Evolutionary conservation across 2,888 invertebrate species (phyloP).

Genomic region (Hemicrepidius hirtus): DNA sequence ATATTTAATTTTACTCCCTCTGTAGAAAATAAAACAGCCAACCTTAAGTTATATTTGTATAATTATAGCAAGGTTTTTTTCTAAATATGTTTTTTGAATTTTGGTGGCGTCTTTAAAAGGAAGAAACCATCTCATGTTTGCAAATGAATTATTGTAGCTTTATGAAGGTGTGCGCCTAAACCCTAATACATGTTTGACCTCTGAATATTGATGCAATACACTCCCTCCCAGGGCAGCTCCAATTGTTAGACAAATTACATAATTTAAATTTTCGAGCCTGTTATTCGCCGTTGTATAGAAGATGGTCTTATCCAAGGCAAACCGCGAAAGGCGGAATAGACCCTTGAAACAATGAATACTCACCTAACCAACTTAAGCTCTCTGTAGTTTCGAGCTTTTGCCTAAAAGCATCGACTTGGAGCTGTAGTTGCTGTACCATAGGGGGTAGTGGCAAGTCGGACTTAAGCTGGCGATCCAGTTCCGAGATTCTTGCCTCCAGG

Average conservation of each 20-base stretch:
- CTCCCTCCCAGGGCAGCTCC: not conserved
- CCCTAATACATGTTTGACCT: not conserved
- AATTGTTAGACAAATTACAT: constrained; percentile 2
- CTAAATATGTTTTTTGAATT: no score
- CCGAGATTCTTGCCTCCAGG: constrained; percentile 75
- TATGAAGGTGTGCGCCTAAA: no score
- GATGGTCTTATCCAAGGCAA: constrained; percentile 15
- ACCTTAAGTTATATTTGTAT: no score
- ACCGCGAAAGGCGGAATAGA: constrained; percentile 7
- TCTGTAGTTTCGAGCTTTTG: constrained; percentile 78
- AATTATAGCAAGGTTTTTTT: no score
- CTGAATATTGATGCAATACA: not conserved
- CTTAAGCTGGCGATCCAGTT: constrained; percentile 75
- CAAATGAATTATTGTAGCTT: no score
- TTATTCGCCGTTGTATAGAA: not conserved
- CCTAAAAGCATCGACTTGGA: constrained; percentile 76
- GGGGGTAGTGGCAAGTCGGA: constrained; percentile 74
- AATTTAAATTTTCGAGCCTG: constrained; percentile 8
- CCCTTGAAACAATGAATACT: constrained; percentile 60
- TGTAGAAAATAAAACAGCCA: no score
- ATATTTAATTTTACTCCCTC: no score
- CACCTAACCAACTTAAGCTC: constrained; percentile 79
- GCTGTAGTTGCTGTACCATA: constrained; percentile 75
- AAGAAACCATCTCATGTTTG: no score
- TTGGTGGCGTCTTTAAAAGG: no score